These are phyloP conservation scores for Bovichtus diacanthus DNA, from an alignment of 2,797 vertebrate species.

Conservation along the genomic window DNA sequence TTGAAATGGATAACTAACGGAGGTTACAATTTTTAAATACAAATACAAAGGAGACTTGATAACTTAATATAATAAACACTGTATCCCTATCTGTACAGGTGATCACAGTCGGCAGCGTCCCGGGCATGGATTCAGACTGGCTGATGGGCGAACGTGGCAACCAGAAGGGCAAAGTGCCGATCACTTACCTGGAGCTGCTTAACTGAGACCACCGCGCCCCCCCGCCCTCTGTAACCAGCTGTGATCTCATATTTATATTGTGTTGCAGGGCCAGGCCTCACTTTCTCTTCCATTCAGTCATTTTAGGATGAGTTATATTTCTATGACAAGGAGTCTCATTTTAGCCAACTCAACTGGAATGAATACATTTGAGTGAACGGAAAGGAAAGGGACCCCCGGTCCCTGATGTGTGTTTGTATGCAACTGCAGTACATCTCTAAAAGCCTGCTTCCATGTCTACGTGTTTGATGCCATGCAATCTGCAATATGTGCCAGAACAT, in stretches of 20 bases:
- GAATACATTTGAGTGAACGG: conserved; percentile 32
- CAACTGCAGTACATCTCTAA: conserved; percentile 84
- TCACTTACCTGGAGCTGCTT: conserved; percentile 98
- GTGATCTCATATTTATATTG: conserved; percentile 70
- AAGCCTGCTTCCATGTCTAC: conserved; percentile 85
- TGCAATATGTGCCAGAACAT: conserved; percentile 72
- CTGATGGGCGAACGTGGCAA: conserved; percentile 97
- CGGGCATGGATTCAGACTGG: conserved; percentile 98
- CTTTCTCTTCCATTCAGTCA: conserved; percentile 41
- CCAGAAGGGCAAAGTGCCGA: conserved; percentile 98
- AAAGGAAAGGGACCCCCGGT: conserved; percentile 25
- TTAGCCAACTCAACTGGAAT: conserved; percentile 22
- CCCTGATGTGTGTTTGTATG: conserved; percentile 65
- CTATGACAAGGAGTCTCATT: conserved; percentile 23
- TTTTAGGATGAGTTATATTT: conserved; percentile 39
- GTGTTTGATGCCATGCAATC: conserved; percentile 81
- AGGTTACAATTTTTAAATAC: background rate
- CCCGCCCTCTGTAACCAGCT: conserved; percentile 35
- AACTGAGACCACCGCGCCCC: conserved; percentile 83
- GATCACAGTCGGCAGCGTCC: conserved; percentile 94
- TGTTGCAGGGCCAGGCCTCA: conserved; percentile 50
- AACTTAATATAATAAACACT: background rate
- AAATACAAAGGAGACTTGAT: background rate
- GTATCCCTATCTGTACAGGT: conserved; percentile 83
- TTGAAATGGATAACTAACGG: no score